Conservation (phyloP, 1,140 invertebrate genomes). For the Armadillidium nasatum region DNA sequence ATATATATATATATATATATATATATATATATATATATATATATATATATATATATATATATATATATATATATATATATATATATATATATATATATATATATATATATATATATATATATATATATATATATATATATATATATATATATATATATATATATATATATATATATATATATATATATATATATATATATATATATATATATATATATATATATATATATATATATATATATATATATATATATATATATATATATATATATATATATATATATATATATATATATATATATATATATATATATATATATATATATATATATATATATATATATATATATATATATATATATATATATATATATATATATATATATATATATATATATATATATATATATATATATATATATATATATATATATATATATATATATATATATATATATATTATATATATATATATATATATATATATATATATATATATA, state of each 20-base stretch:
- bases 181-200: conserved; percentile 17
- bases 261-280: conserved; percentile 16
- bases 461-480: conserved; percentile 14
- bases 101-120: conserved; percentile 17
- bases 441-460: background rate
- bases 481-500: conserved; percentile 13
- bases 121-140: conserved; percentile 9
- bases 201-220: background rate
- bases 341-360: conserved; percentile 17
- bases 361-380: conserved; percentile 9
- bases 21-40: no score
- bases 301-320: conserved; percentile 17
- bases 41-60: no score
- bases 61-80: conserved; percentile 16
- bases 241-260: conserved; percentile 9
- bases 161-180: background rate
- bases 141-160: conserved; percentile 16
- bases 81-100: background rate
- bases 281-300: background rate
- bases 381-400: conserved; percentile 16
- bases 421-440: conserved; percentile 17
- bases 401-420: background rate
- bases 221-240: conserved; percentile 17
- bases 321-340: background rate
- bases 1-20: no score